Percentiles rank a stretch among this genome's conserved stretches.
These are phyloP conservation scores for Onychomys leucogaster DNA, from an alignment of 2,797 vertebrate genomes.

Conservation along the genomic window DNA sequence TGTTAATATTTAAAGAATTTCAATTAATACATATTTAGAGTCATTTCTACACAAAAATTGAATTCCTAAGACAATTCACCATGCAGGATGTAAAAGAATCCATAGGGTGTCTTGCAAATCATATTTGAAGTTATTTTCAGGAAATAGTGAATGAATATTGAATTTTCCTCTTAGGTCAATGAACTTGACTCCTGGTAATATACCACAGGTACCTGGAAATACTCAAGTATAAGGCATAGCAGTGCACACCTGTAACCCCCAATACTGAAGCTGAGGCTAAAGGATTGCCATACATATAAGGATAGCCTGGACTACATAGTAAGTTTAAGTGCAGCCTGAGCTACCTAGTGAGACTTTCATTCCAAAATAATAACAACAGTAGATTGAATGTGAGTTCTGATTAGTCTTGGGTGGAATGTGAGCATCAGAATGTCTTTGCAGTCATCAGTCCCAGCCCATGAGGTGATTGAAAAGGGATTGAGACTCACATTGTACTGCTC, in stretches of 20 bases:
- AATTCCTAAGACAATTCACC: background rate
- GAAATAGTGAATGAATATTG: background rate
- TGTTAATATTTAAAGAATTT: conserved; percentile 44
- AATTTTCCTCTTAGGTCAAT: background rate
- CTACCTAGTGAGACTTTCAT: background rate
- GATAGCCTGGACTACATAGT: background rate
- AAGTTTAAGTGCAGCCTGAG: background rate
- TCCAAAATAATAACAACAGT: background rate
- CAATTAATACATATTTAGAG: conserved; percentile 23
- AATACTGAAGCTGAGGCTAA: background rate
- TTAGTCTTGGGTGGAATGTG: background rate
- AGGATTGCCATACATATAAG: background rate
- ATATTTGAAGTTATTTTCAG: background rate
- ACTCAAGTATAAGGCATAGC: background rate
- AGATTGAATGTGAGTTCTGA: background rate
- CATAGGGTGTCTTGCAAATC: background rate
- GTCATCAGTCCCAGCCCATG: background rate
- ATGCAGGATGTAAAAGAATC: background rate
- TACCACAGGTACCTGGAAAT: background rate
- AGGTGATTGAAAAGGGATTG: background rate
- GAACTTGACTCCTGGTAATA: background rate
- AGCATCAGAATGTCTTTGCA: background rate
- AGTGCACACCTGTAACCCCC: background rate
- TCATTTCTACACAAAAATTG: conserved; percentile 30
- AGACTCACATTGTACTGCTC: background rate